Base-by-base conservation (phyloP, 1,140 invertebrate genomes). In the Drosophila arizonae region DNA sequence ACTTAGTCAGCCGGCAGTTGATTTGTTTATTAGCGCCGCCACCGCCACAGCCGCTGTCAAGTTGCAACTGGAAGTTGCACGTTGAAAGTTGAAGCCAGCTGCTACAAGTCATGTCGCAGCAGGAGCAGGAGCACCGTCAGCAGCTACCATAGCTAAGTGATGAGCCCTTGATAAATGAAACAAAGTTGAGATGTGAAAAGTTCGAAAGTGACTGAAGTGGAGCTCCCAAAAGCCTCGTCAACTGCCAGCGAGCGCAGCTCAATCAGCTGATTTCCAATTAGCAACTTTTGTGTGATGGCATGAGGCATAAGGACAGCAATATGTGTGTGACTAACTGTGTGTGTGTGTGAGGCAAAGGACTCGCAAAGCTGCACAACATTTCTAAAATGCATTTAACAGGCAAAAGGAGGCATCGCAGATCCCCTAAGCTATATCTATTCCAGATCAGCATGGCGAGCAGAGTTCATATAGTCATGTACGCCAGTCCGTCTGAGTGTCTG, bases 91-190 rank as follows among this genome's bases (percentile, higher is more conserved):
- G 51, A 21, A 50, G 39, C 51, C 62, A 55, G 69, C 39, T 61
- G 66, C 55, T 58, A 15, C 36, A 36, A 39, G 10, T 8, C 24
- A 1, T 4, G 10, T 4, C 6, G n/a, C n/a, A 24, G 8, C 15
- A 6, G 11, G 5, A 33, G 4, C 4, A 6, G 6, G 4, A 30
- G 28, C 28, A 6, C 6, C 8, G 2, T 8, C 33, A 9, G 33
- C 33, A 5, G 6, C 6, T 6, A 5, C 28, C 33, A 33, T 10
- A 43, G 41, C 68, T 57, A 39, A 46, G 46, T 66, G 64, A 69
- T 73, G 75, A 75, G 57, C 57, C 24, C 64, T 79, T 76, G 61
- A 81, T 67, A 71, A 84, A 84, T 79, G 62, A 79, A 82, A 58
- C 45, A 63, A 63, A 75, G 50, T 56, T 67, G 61, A 75, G 61